Percentiles rank a stretch among this genome's conserved stretches.
Conservation (phyloP, 1,140 invertebrate species). For the Schlechtendalia chinensis region DNA sequence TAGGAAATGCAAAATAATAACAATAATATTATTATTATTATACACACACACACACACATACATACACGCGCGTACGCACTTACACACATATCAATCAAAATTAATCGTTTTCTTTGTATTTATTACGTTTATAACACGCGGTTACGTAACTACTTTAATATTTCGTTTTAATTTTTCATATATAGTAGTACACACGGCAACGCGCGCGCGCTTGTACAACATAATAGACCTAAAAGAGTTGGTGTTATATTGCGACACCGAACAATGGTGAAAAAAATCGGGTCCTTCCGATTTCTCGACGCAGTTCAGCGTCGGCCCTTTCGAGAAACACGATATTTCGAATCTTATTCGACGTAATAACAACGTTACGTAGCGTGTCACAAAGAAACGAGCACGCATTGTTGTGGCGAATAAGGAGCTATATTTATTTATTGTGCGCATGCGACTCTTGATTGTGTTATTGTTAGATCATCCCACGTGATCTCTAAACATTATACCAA, state of each 20-base stretch:
- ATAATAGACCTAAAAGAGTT: no score
- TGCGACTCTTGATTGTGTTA: not conserved
- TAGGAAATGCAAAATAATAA: slow-evolving; percentile 2
- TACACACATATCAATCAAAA: slow-evolving; percentile 3
- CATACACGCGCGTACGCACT: no score
- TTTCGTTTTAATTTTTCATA: no score
- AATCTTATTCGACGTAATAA: not conserved
- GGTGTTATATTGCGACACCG: not conserved
- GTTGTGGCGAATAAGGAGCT: not conserved
- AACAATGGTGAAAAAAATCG: not conserved
- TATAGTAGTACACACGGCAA: no score
- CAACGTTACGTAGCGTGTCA: no score
- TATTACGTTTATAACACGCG: not conserved
- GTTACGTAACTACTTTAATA: not conserved
- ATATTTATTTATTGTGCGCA: no score
- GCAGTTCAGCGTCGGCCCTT: not conserved
- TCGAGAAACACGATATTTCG: not conserved
- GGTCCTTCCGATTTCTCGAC: not conserved
- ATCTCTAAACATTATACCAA: not conserved
- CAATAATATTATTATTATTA: no score
- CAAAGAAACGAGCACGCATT: no score
- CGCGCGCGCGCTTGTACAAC: no score
- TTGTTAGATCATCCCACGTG: not conserved
- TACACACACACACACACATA: no score
- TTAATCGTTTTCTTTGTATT: not conserved